Evolutionary conservation across 2,797 vertebrate genomes (phyloP), one percentile per base, ranked within the genome.

Genomic region (Spondyliosoma cantharus): DNA sequence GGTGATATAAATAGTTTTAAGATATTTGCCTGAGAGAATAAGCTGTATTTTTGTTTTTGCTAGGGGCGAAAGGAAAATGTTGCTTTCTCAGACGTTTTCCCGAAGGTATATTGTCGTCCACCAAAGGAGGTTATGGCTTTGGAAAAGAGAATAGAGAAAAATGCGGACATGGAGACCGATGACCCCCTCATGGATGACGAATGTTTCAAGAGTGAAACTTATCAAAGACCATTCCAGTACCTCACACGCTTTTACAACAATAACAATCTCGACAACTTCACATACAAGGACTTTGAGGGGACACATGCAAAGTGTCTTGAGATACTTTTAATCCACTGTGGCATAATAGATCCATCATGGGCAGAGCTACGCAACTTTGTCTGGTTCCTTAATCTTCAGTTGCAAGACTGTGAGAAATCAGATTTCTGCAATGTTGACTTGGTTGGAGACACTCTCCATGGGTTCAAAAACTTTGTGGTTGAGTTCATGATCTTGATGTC

Each of bases 401-500:
- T 98, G 62, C 83, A 53, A 46, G 96, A 97, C 75, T 97, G 96
- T 17, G 97, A 98, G 76, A 90, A 84, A 11, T 97, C 97, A 0
- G 90, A 76, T 13, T 98, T 97, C 24, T 98, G 97, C 85, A 77
- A 97, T 3, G 66, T 84, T 22, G 11, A 7, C 0, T 91, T 95
- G 12, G 87, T 93, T 29, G 89, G 91, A 25, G 97, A 98, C 87
- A 95, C 93, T 0, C 78, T 98, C 76, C 49, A 14, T 20, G 96
- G 97, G 3, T 98, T 98, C 88, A 98, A 96, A 93, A 95, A 86
- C 82, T 98, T 98, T 82, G 96, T 98, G 0, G 96, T 98, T 4
- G 81, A 93, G 52, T 98, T 97, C 90, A 97, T 98, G 97, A 96
- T 97, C 82, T 77, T 96, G 27, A 98, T 98, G 97, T 96, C 97